Evolutionary conservation across 2,797 vertebrate genomes (phyloP).

Genomic region (Malacoraja senta): DNA sequence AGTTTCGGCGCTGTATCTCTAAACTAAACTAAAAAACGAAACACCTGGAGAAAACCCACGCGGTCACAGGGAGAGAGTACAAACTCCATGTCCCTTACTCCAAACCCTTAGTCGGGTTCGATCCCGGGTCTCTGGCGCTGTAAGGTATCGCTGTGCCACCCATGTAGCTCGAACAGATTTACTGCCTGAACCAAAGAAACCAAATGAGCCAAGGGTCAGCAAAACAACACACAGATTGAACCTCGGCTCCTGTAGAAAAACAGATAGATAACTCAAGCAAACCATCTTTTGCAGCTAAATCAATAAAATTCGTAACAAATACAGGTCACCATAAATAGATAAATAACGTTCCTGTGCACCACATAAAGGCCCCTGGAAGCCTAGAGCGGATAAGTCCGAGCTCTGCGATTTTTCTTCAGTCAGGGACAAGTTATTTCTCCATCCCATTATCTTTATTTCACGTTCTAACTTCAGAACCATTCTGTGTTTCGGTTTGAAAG

Average conservation of each 20-base stretch:
- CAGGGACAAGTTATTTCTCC: background rate
- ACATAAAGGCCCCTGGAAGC: background rate
- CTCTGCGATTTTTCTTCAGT: background rate
- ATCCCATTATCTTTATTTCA: background rate
- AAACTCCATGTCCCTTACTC: too few relatives aligned
- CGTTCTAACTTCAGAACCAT: background rate
- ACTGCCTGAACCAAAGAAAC: background rate
- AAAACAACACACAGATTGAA: background rate
- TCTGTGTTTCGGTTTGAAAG: constrained; percentile 7
- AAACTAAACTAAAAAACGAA: too few relatives aligned
- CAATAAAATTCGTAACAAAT: background rate
- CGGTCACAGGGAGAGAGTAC: too few relatives aligned
- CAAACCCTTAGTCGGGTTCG: too few relatives aligned
- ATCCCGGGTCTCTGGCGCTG: too few relatives aligned
- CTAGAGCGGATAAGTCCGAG: background rate
- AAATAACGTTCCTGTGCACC: background rate
- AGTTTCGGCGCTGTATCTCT: too few relatives aligned
- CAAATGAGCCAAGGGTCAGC: background rate
- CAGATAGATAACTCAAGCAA: background rate
- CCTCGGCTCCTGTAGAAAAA: background rate
- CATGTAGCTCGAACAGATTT: too few relatives aligned
- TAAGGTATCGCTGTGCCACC: too few relatives aligned
- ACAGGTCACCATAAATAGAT: background rate
- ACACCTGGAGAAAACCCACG: too few relatives aligned
- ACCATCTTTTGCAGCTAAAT: background rate